Evolutionary conservation across 2,797 vertebrate species (phyloP), one percentile per base, ranked within the genome.

Genomic region (Schizothorax lantsangensis): DNA sequence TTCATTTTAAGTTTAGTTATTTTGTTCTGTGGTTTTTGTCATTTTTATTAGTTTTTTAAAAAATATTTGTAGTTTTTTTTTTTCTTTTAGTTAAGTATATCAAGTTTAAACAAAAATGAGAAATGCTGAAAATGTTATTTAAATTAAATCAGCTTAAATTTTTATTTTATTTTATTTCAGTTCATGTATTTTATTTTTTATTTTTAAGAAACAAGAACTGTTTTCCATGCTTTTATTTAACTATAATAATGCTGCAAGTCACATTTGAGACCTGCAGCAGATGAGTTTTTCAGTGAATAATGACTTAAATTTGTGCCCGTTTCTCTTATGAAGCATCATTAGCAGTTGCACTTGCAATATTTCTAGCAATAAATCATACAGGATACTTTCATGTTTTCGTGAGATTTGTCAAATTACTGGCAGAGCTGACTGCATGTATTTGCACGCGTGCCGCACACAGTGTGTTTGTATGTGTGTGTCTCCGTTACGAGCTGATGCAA

Each of bases 301-400:
- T 23, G 73, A 21, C 26, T 52, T 19, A 10, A 0, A 74, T 75
- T 8, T 26, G 71, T 14, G 6, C n/a, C 6, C 2, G 5, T 73
- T 52, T 30, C 72, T 74, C 9, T 74, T 7, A 2, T 19, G 2
- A 74, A 30, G 43, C 72, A 74, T 47, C 43, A 47, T 19, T 15
- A 54, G 74, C 11, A 78, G 19, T 49, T 75, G n/a, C 72, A 6
- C n/a, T 49, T 30, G 72, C 72, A 74, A 57, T 78, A 78, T n/a
- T 54, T 57, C 30, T 38, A 14, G 30, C 49, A 57, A 14, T 77
- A 14, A 14, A 54, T 78, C 74, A 54, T 36, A 33, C 47, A 23
- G 19, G 30, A 57, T 78, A 57, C 33, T 57, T 78, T 57, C 23
- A 57, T 57, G 49, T 57, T 78, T 78, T 57, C 6, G 6, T 38